These are phyloP conservation scores for Ostrea denselamellosa DNA, from an alignment of 1,140 invertebrate genomes.

Conservation along the genomic window DNA sequence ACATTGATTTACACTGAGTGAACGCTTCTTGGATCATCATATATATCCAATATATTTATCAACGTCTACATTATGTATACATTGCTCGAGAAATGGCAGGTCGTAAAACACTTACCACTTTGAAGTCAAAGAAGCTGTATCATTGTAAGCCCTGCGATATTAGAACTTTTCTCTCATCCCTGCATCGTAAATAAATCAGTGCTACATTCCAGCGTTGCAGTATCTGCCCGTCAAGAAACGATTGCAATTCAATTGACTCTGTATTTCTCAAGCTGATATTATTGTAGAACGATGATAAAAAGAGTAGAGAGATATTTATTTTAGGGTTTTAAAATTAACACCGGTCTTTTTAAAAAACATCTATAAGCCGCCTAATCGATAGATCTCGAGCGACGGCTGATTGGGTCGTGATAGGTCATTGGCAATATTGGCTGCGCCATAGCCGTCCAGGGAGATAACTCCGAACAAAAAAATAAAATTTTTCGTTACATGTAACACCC, in stretches of 20 bases:
- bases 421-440: not conserved
- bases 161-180: no score
- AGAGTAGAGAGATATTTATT: not conserved
- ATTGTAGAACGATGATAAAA: not conserved
- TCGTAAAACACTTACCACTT: not conserved
- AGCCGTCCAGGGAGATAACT: not conserved
- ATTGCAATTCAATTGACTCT: not conserved
- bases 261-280: conserved; percentile 31
- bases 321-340: conserved; percentile 18
- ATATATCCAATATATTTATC: no score
- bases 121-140: not conserved
- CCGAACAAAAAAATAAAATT: not conserved
- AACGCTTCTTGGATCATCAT: no score
- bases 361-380: conserved; percentile 30
- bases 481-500: no score
- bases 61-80: no score
- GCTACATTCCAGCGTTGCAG: not conserved
- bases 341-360: conserved; percentile 33
- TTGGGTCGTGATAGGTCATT: not conserved
- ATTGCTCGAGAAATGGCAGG: no score
- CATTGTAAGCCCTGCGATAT: not conserved
- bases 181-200: no score
- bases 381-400: not conserved
- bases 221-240: not conserved
- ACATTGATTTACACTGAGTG: no score